Evolutionary conservation across 2,113 vertebrate species (phyloP).

Genomic region (Suncus etruscus): DNA sequence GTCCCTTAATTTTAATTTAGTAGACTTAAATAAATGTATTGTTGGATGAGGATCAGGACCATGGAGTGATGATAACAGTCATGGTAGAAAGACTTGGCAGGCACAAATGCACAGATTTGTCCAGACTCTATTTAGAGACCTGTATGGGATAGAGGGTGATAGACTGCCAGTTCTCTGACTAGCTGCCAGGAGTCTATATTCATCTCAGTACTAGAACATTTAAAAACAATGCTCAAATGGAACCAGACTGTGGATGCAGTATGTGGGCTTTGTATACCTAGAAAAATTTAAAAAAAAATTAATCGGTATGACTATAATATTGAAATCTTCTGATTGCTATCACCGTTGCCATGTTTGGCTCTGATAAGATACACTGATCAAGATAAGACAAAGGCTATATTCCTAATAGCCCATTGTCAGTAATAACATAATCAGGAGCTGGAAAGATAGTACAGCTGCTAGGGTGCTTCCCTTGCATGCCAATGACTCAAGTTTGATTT

Average conservation of each 20-base stretch:
- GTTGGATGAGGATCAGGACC: constrained; percentile 68
- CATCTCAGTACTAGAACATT: constrained; percentile 53
- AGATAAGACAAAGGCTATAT: neutral
- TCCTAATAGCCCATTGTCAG: neutral
- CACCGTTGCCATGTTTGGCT: neutral
- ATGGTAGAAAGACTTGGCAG: constrained; percentile 76
- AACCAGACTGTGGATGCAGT: neutral
- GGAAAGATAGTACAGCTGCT: too few species aligned
- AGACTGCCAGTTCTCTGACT: constrained; percentile 67
- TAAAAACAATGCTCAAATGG: constrained; percentile 48
- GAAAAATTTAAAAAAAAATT: neutral
- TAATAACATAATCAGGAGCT: constrained; percentile 49
- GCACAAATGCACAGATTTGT: constrained; percentile 67
- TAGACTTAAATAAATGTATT: constrained; percentile 63
- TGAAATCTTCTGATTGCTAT: constrained; percentile 28
- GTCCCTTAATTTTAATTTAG: constrained; percentile 72
- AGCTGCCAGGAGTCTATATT: constrained; percentile 64
- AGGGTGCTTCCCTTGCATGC: too few species aligned
- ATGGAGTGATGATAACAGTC: constrained; percentile 60
- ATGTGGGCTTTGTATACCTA: neutral
- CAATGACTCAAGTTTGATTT: too few species aligned
- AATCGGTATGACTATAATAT: neutral
- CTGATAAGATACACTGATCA: constrained; percentile 24
- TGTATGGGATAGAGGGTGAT: constrained; percentile 44
- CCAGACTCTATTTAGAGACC: constrained; percentile 73